Conservation (phyloP, 2,797 vertebrate species). For the Pangasius macronema region DNA sequence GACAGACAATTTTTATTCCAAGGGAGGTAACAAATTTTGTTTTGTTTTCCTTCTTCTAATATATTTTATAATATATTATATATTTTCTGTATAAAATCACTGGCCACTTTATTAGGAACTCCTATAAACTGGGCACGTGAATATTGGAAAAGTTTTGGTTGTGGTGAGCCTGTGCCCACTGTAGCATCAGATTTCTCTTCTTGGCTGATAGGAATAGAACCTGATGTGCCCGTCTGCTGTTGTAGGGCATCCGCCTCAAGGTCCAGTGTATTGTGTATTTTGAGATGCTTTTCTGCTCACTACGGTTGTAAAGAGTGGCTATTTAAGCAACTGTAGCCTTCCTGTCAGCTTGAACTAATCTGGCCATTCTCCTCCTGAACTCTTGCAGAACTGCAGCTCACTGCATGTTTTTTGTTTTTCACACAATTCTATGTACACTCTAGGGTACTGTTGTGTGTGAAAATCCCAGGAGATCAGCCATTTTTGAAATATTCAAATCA, state of each 20-base stretch:
- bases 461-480: not conserved
- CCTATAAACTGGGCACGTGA: not conserved
- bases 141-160: not conserved
- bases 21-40: slow-evolving; percentile 54
- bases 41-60: slow-evolving; percentile 42
- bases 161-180: not conserved
- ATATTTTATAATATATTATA: not conserved
- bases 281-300: not conserved
- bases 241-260: not conserved
- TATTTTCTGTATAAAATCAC: not conserved
- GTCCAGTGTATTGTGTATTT: not conserved
- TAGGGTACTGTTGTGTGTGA: not conserved
- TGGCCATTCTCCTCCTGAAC: too few relatives aligned
- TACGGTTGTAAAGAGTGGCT: not conserved
- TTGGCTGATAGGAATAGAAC: not conserved
- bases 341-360: not conserved
- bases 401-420: not conserved
- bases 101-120: slow-evolving; percentile 3
- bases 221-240: not conserved
- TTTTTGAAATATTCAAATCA: not conserved
- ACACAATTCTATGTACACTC: not conserved
- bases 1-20: slow-evolving; percentile 54
- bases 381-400: not conserved
- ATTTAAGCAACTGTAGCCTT: not conserved
- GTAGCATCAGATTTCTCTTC: not conserved